Base-by-base conservation (phyloP, 2,888 invertebrate species). In the Conistra vaccinii region DNA sequence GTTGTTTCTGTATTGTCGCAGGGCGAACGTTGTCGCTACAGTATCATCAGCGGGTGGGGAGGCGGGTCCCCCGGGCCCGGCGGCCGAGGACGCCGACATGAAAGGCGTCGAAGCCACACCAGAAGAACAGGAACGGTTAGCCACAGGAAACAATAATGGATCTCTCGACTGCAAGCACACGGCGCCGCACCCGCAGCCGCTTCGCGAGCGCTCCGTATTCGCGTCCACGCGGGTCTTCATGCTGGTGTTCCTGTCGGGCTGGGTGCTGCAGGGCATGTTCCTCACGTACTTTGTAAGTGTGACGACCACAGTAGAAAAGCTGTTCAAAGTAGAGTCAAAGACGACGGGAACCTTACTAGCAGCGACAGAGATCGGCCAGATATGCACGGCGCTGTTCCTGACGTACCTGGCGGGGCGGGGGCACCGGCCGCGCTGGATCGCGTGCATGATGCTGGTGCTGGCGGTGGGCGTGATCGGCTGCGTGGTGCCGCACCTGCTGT, bases 281-380 rank as follows among this genome's bases (percentile, higher is more conserved):
- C 98, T 98, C 94, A 99, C 99, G 60, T 99, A 99, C 94, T 99
- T 99, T 93, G 99, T 99, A 76, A 98, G 98, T 92, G 98, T 98
- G 85, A 98, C 99, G 90, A 99, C 99, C 75, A 99, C 99, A 51
- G 98, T 99, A 85, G 99, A 99, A 94, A 99, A 99, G 94, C 96
- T 99, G 79, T 99, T 98, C 93, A 98, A 98, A 96, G 98, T 99
- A 80, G 98, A 98, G 93, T 98, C 98, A 76, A 98, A 98, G 95
- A 98, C 98, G 60, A 99, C 98, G 0, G 99, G 99, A 1, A 97
- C 98, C 75, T 97, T 99, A 88, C 97, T 99, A 97, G 98, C 98
- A 87, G 98, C 99, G 84, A 99, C 98, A 32, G 99, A 99, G 95
- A 98, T 99, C 91, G 99, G 99, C 0, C 99, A 99, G 95, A 99